Conservation (phyloP, 2,888 invertebrate species). For the Digitonthophagus gazella region DNA sequence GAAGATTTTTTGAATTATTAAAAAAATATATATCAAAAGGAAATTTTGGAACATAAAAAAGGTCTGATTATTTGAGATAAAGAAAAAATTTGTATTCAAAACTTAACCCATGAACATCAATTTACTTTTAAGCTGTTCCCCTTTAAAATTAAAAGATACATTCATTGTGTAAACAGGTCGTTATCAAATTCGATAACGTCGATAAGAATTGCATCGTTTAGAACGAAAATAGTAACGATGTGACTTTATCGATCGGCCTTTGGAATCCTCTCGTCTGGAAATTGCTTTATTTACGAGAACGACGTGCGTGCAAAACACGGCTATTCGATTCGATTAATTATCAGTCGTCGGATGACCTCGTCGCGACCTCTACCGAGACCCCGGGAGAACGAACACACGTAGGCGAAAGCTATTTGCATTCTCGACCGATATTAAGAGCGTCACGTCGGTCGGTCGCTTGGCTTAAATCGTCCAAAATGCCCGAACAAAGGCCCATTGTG, state of each 20-base stretch:
- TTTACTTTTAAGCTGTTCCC: not conserved
- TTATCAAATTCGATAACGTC: not conserved
- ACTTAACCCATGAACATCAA: too few relatives aligned
- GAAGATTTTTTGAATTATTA: too few relatives aligned
- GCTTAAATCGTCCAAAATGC: not conserved
- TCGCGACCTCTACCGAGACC: constrained; percentile 7
- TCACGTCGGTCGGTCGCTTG: too few relatives aligned
- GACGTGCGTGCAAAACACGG: constrained; percentile 2
- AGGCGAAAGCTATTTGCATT: not conserved
- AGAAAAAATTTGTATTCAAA: too few relatives aligned
- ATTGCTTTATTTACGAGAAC: constrained; percentile 4
- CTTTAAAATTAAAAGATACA: not conserved
- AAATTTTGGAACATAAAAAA: too few relatives aligned
- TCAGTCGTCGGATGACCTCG: constrained; percentile 3
- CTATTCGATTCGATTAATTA: constrained; percentile 2
- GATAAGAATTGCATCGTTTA: constrained; percentile 7
- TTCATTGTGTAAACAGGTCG: not conserved
- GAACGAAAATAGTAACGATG: constrained; percentile 2
- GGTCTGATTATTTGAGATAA: too few relatives aligned
- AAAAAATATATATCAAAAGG: too few relatives aligned
- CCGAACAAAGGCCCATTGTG: not conserved
- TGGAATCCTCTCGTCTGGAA: constrained; percentile 3
- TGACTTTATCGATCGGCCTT: constrained; percentile 7
- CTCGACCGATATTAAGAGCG: not conserved
- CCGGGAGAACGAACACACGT: too few relatives aligned